Conservation (phyloP, 1,140 invertebrate genomes). For the Heliconius hewitsoni region DNA sequence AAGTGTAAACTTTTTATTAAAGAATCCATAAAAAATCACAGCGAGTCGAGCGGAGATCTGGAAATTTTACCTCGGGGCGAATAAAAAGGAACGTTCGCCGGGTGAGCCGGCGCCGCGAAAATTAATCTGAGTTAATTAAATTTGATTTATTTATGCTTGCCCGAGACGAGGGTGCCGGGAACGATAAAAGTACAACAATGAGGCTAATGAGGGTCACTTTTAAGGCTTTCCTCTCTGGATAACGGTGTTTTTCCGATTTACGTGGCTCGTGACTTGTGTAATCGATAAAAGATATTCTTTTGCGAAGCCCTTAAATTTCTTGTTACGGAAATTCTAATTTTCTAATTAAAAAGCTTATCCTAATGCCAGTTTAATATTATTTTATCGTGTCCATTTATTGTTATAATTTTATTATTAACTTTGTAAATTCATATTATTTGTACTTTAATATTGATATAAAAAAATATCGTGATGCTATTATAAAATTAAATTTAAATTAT, state of each 20-base stretch:
- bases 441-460: no score
- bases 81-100: slow-evolving; percentile 68
- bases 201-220: slow-evolving; percentile 72
- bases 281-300: slow-evolving; percentile 17
- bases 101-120: slow-evolving; percentile 65
- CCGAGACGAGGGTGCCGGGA: slow-evolving; percentile 52
- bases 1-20: slow-evolving; percentile 79
- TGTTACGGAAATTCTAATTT: not conserved
- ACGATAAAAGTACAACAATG: slow-evolving; percentile 73
- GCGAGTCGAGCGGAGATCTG: slow-evolving; percentile 53
- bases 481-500: no score
- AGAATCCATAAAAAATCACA: slow-evolving; percentile 67
- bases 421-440: no score
- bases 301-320: slow-evolving; percentile 7
- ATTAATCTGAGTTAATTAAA: slow-evolving; percentile 79
- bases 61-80: slow-evolving; percentile 65
- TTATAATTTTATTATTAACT: no score
- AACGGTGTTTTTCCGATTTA: slow-evolving; percentile 67
- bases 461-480: no score
- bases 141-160: slow-evolving; percentile 76
- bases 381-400: not conserved
- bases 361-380: not conserved
- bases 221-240: slow-evolving; percentile 66
- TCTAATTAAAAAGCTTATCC: slow-evolving; percentile 1
- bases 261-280: slow-evolving; percentile 40